Evolutionary conservation across 1,140 invertebrate genomes (phyloP), one percentile per base, ranked within the genome.

Genomic region (Anagrus nilaparvatae): DNA sequence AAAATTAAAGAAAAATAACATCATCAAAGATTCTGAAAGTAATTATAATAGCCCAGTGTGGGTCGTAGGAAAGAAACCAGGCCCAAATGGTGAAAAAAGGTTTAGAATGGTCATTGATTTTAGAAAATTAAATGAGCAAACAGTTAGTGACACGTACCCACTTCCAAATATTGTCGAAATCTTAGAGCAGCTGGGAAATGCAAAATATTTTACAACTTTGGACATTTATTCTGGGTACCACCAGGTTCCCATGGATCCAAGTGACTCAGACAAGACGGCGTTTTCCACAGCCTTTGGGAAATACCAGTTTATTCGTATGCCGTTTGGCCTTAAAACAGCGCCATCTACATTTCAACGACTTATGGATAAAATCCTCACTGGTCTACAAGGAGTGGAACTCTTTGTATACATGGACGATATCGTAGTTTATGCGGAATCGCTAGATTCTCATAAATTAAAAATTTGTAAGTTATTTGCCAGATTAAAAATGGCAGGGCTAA

Each of bases 351-450:
- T 52, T 35, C 39, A 48, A 19, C 14, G 44, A 16, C 19, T 50
- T 16, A 59, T 60, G 52, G 48, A 59, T 37, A 43, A 29, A 1
- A 43, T 60, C 18, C 27, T 65, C 1, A 17, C 9, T 3, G 50
- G 49, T 13, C 18, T 58, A 0, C 49, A 51, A 20, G 40, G 47
- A 10, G 33, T 5, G 4, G 33, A 8, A 9, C 46, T 33, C 27
- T 44, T 51, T 18, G 51, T 46, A n/a, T 65, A 58, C 34, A 20
- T 63, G 21, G 61, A 65, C 25, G 58, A 63, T 38, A 51, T 68
- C 0, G 44, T 68, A 1, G 44, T 67, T 13, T 56, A 48, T 37
- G 44, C 45, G 3, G 37, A 48, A 16, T 53, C 44, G n/a, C 54
- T 63, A 32, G 51, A 63, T n/a, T 46, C 56, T 20, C 61, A 65